Percentiles rank a stretch among this genome's conserved stretches.
phyloP scores from a whole-genome alignment of 2,888 invertebrate species.

The Glyphotaelius pellucidus region DNA sequence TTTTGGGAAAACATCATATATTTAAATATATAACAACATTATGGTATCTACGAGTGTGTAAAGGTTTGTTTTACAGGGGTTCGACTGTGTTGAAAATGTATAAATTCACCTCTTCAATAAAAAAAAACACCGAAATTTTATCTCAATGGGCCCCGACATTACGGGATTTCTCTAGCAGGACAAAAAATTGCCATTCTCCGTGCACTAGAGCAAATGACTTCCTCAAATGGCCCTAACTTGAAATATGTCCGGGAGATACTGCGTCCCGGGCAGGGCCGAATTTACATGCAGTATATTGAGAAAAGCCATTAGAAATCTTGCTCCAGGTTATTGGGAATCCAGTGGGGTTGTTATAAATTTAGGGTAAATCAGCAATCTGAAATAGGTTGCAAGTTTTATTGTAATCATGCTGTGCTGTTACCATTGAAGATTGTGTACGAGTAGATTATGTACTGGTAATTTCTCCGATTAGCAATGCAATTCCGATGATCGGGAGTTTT shows the following conservation, averaged over 20 bases:
- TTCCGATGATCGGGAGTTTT: too few relatives aligned
- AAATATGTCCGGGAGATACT: conserved; percentile 18
- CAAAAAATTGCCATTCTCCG: conserved; percentile 20
- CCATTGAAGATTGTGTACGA: too few relatives aligned
- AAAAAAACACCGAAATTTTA: background rate
- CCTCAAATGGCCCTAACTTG: conserved; percentile 20
- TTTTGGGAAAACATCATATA: too few relatives aligned
- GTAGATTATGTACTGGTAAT: too few relatives aligned
- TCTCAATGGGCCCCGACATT: background rate
- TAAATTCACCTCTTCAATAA: conserved; percentile 24
- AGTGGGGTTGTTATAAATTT: background rate
- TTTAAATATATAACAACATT: too few relatives aligned
- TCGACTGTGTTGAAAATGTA: background rate
- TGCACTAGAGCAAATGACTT: conserved; percentile 38
- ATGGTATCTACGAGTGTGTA: background rate
- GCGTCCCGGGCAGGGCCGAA: background rate
- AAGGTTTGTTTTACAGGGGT: background rate
- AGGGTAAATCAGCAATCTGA: too few relatives aligned
- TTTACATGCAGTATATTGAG: background rate
- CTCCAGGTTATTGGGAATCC: background rate
- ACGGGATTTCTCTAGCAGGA: background rate
- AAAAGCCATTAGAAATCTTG: background rate
- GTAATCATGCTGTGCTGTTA: too few relatives aligned
- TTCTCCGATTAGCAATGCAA: too few relatives aligned
- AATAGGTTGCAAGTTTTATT: too few relatives aligned